Conservation (phyloP, 2,797 vertebrate genomes). For the Bradypodion ventrale region DNA sequence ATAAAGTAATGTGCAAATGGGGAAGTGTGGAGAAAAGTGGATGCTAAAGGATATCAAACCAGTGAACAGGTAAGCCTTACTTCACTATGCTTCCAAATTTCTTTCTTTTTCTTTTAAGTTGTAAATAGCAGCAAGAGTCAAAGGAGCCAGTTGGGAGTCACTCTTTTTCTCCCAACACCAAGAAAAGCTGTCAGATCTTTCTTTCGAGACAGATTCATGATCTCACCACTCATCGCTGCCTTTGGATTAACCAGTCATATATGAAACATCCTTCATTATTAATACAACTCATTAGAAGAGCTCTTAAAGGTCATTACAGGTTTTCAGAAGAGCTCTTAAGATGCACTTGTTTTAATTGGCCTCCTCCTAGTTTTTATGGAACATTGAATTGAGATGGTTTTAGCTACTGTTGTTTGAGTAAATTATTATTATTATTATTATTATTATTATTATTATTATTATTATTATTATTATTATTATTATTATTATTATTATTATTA, state of each 20-base stretch:
- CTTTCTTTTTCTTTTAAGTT: not conserved
- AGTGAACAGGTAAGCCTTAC: not conserved
- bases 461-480: too few relatives aligned
- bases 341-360: not conserved
- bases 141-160: not conserved
- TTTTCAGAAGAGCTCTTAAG: not conserved
- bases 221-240: too few relatives aligned
- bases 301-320: not conserved
- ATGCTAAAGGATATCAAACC: not conserved
- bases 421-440: not conserved
- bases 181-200: not conserved
- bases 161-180: not conserved
- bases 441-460: too few relatives aligned
- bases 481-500: too few relatives aligned
- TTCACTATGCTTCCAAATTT: not conserved
- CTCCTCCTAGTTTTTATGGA: not conserved
- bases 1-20: not conserved
- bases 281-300: not conserved
- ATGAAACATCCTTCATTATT: not conserved
- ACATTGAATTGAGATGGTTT: not conserved
- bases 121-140: not conserved
- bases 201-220: not conserved
- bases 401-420: not conserved
- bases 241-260: not conserved
- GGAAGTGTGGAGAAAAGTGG: not conserved